Base-by-base conservation (phyloP, 2,113 vertebrate species). In the Cnemophilus loriae region DNA sequence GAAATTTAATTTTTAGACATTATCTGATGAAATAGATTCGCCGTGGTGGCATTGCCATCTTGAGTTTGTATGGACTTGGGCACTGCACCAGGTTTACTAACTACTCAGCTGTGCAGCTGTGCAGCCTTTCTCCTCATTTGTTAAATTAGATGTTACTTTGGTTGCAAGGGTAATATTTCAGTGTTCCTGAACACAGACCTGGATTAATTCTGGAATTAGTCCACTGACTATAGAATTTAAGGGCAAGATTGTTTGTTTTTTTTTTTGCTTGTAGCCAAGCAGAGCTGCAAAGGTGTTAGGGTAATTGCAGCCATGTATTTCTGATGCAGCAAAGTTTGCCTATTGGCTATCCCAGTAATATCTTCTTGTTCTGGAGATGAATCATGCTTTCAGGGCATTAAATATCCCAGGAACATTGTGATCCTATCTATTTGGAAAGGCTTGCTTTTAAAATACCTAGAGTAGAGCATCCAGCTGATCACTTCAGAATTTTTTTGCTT, bases 141-240 rank as follows among this genome's bases (percentile, higher is more conserved):
- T 81, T 87, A 53, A 53, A 85, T 39, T 85, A 70, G 93, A 26
- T 79, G 91, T 87, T 65, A 22, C 44, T 68, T 53, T 6, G 37
- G 84, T 47, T 75, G 74, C 50, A 84, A 64, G 94, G 57, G 52
- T 64, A 65, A 32, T 79, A 32, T 96, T 93, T 80, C 70, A 87
- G 22, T 8, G 6, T 59, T 92, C 41, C 70, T 90, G 75, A 95
- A 84, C 67, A 56, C 69, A 81, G 77, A 94, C 41, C 19, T 76
- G 68, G 42, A 60, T 97, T 96, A 80, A 84, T 96, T 95, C 78
- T 93, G 44, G 71, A 93, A 85, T 65, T 83, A 47, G 35, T 84
- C 35, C 35, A 50, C 42, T 96, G 83, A 49, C 86, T 89, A 49
- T 79, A 84, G 53, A 74, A 87, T 15, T 85, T 78, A 79, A 96